Conservation (phyloP, 2,888 invertebrate species). For the Argyra leucocephala region DNA sequence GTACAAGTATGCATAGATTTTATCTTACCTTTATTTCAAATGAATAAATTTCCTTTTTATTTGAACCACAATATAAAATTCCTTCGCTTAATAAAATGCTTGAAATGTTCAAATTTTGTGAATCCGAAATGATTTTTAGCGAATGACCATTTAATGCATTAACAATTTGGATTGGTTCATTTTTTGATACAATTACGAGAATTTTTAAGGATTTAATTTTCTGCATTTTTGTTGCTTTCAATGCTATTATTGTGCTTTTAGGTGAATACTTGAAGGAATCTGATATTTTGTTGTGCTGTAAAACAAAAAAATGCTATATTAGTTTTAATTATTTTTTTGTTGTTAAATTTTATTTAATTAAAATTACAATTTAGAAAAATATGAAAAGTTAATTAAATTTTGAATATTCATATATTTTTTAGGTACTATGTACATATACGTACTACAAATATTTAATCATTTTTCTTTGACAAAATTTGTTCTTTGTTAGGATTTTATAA, state of each 20-base stretch:
- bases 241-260: slow-evolving; percentile 56
- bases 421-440: too few relatives aligned
- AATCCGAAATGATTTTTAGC: slow-evolving; percentile 53
- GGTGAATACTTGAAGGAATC: slow-evolving; percentile 52
- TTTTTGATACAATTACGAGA: slow-evolving; percentile 54
- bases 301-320: slow-evolving; percentile 26
- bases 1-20: too few relatives aligned
- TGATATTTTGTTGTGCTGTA: slow-evolving; percentile 49
- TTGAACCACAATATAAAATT: slow-evolving; percentile 68
- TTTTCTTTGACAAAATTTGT: too few relatives aligned
- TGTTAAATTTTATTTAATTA: too few relatives aligned
- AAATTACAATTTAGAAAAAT: too few relatives aligned
- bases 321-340: too few relatives aligned
- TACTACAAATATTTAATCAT: too few relatives aligned
- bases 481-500: too few relatives aligned
- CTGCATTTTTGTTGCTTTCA: slow-evolving; percentile 65
- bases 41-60: slow-evolving; percentile 60
- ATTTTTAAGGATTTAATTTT: slow-evolving; percentile 55
- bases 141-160: slow-evolving; percentile 63
- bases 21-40: slow-evolving; percentile 65
- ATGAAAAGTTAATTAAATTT: too few relatives aligned
- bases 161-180: slow-evolving; percentile 58
- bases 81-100: slow-evolving; percentile 58
- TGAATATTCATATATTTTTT: too few relatives aligned
- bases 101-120: slow-evolving; percentile 55